A percentile compares a stretch with the other conserved stretches of the same genome.
phyloP scores from a whole-genome alignment of 2,888 invertebrate species.

The Diarsia brunnea region DNA sequence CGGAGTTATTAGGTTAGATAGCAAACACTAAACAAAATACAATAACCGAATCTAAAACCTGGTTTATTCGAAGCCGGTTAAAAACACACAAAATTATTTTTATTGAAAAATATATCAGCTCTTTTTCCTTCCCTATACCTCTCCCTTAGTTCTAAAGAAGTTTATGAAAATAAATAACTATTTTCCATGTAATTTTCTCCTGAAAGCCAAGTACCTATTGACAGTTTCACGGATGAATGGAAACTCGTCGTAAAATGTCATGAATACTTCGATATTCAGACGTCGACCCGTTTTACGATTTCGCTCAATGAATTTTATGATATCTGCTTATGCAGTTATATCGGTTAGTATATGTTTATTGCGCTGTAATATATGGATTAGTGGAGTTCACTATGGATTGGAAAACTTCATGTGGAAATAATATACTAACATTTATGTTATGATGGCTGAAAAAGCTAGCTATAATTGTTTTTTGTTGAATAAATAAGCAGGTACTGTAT shows the following conservation, averaged over 20 bases:
- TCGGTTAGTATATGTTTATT: slow-evolving; percentile 49
- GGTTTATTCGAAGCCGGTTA: too few species aligned
- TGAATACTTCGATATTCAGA: slow-evolving; percentile 79
- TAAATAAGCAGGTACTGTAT: neutral
- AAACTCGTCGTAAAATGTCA: slow-evolving; percentile 76
- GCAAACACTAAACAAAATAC: too few species aligned
- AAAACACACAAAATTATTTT: neutral
- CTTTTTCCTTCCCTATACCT: neutral
- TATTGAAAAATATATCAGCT: neutral
- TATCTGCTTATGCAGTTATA: slow-evolving; percentile 53
- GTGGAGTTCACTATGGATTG: slow-evolving; percentile 16
- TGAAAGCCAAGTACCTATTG: slow-evolving; percentile 65
- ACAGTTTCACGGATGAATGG: slow-evolving; percentile 70
- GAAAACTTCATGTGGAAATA: slow-evolving; percentile 15
- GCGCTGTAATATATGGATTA: slow-evolving; percentile 52
- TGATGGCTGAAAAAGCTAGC: neutral
- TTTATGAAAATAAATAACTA: slow-evolving; percentile 40
- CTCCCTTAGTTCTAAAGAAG: neutral
- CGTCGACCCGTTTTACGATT: slow-evolving; percentile 80
- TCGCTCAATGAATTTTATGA: slow-evolving; percentile 77
- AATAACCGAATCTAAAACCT: too few species aligned
- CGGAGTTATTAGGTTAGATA: too few species aligned
- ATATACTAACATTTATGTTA: neutral
- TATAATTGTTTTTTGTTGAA: neutral
- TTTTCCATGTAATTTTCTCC: slow-evolving; percentile 58